Conservation (phyloP, 2,888 invertebrate genomes). For the Trachelus iudaicus region DNA sequence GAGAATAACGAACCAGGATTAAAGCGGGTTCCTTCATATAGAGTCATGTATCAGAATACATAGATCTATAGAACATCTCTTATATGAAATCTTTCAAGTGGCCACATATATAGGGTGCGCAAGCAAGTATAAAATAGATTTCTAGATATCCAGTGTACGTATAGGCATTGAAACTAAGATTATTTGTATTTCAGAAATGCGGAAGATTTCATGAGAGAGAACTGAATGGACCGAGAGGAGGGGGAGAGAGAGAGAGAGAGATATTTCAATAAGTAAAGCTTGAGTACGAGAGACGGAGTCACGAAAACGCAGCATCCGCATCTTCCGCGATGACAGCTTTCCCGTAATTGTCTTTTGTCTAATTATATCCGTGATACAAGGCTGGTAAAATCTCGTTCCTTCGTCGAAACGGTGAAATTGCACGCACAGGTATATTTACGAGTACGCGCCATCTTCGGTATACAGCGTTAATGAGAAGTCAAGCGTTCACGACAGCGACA, state of each 20-base stretch:
- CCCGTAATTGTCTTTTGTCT: conserved; percentile 34
- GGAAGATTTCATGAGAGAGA: not conserved
- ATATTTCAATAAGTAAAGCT: not conserved
- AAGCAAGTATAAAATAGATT: not conserved
- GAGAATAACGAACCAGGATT: not conserved
- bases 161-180: not conserved
- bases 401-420: conserved; percentile 23
- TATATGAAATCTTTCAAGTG: not conserved
- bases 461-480: conserved; percentile 38
- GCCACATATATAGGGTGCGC: not conserved
- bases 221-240: not conserved
- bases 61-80: not conserved
- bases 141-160: not conserved
- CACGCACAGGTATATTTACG: conserved; percentile 12
- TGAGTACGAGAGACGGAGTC: not conserved
- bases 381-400: conserved; percentile 31
- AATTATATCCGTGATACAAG: conserved; percentile 43
- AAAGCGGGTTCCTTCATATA: not conserved
- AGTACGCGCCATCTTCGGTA: conserved; percentile 25
- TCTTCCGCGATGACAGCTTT: conserved; percentile 11
- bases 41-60: not conserved
- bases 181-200: not conserved
- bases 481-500: conserved; percentile 33
- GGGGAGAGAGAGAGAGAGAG: no score
- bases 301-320: conserved; percentile 26